Percentiles rank a stretch among this genome's conserved stretches.
These are phyloP conservation scores for Rutilus rutilus DNA, from an alignment of 2,113 vertebrate species.

Conservation along the genomic window DNA sequence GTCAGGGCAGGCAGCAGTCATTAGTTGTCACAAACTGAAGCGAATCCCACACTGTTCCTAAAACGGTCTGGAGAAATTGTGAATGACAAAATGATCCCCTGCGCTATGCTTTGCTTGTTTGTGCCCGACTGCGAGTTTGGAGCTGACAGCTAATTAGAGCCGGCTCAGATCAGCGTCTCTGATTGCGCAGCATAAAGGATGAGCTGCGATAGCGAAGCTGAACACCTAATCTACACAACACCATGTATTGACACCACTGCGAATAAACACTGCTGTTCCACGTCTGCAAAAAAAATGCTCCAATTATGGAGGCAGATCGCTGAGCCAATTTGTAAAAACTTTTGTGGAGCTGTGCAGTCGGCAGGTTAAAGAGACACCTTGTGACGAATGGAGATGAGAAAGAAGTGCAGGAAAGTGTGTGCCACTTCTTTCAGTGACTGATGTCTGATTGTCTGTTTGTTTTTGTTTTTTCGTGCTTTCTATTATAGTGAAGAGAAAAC, in stretches of 20 bases:
- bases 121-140: conserved; percentile 33
- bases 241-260: conserved; percentile 13
- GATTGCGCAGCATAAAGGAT: conserved; percentile 49
- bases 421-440: neutral
- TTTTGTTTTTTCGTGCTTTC: neutral
- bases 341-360: conserved; percentile 26
- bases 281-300: neutral
- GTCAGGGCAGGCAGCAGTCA: conserved; percentile 6
- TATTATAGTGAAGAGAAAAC: neutral
- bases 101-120: conserved; percentile 15
- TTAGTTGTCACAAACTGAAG: conserved; percentile 33
- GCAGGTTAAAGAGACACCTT: conserved; percentile 36
- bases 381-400: conserved; percentile 20
- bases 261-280: conserved; percentile 34
- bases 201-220: conserved; percentile 52
- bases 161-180: conserved; percentile 47
- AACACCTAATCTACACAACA: conserved; percentile 53
- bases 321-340: conserved; percentile 38
- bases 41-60: conserved; percentile 8
- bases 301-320: conserved; percentile 34
- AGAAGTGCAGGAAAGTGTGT: neutral
- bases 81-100: conserved; percentile 45
- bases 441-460: neutral
- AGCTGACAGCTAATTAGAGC: conserved; percentile 57
- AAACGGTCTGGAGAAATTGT: conserved; percentile 30